Base-by-base conservation (phyloP, 2,113 vertebrate genomes). In the Cheilinus undulatus region DNA sequence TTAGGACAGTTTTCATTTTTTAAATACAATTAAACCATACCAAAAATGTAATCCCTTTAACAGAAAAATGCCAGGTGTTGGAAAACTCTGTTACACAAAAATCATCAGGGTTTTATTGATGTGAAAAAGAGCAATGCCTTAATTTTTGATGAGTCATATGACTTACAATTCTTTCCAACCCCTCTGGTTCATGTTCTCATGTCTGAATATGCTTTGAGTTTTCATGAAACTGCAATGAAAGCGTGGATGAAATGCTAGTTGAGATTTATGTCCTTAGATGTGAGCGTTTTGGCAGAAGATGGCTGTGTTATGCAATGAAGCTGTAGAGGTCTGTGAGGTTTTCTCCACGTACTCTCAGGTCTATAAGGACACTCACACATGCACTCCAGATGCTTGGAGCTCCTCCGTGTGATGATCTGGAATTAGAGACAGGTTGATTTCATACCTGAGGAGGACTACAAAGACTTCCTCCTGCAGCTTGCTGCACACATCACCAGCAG, bases 381-480 rank as follows among this genome's bases (percentile, higher is more conserved):
- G 88, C 42, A 7, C 24, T 53, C 68, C 87, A 89, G 79, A 87
- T 87, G 88, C 78, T 74, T 43, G 23, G 22, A 67, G 71, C 60
- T 64, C 13, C 46, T 63, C 17, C 7, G 57, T 53, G 51, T 0
- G 14, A 75, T 61, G 67, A 26, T 4, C 51, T 66, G 46, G 77
- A 87, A 85, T 76, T 50, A 30, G 9, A 83, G 71, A 68, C 73
- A 74, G 70, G 80, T 79, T 82, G 30, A 50, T 45, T 51, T 80
- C 61, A 72, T 83, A 88, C 77, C 88, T 86, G 78, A 45, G 42
- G 50, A 65, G 42, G 42, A 79, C 69, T 78, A 84, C 83, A 86
- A 85, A 82, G 80, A 26, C 76, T 77, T 63, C 62, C 54, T 77
- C 46, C 72, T 57, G 69, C 76, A 68, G 72, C 66, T 75, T 73